Evolutionary conservation across 1,140 invertebrate genomes (phyloP).

Genomic region (Apis laboriosa): DNA sequence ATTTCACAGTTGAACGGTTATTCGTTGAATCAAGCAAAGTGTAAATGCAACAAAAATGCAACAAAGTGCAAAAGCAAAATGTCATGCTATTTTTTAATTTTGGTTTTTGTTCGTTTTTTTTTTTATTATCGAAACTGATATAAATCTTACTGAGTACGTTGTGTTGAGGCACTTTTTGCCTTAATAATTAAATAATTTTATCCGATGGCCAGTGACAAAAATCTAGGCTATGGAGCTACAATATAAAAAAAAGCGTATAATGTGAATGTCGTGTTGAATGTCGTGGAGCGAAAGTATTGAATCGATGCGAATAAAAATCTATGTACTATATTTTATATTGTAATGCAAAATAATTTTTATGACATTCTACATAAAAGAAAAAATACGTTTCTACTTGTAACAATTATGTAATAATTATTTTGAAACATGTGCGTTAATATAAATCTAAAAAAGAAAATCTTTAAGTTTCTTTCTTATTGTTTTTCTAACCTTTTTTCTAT

Average conservation of each 20-base stretch:
- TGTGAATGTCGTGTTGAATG: background rate
- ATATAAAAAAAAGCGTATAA: background rate
- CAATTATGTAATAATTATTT: conserved; percentile 1
- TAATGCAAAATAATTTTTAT: conserved; percentile 5
- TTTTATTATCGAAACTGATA: background rate
- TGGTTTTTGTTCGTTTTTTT: background rate
- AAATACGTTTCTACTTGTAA: background rate
- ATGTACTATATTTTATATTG: conserved; percentile 4
- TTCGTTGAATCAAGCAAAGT: background rate
- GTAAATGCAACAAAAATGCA: background rate
- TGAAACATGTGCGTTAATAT: background rate
- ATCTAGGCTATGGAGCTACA: background rate
- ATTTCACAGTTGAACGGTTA: background rate
- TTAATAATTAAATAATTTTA: background rate
- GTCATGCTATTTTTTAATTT: conserved; percentile 17
- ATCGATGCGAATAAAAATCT: background rate
- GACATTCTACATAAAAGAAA: background rate
- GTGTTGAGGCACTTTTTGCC: background rate
- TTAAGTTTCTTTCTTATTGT: background rate
- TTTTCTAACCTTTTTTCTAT: background rate
- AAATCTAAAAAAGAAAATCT: background rate
- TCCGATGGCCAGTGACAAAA: conserved; percentile 31
- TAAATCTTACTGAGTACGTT: background rate
- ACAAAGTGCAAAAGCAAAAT: background rate
- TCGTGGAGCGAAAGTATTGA: background rate